Conservation (phyloP, 2,113 vertebrate genomes). For the Hydrolagus affinis region DNA sequence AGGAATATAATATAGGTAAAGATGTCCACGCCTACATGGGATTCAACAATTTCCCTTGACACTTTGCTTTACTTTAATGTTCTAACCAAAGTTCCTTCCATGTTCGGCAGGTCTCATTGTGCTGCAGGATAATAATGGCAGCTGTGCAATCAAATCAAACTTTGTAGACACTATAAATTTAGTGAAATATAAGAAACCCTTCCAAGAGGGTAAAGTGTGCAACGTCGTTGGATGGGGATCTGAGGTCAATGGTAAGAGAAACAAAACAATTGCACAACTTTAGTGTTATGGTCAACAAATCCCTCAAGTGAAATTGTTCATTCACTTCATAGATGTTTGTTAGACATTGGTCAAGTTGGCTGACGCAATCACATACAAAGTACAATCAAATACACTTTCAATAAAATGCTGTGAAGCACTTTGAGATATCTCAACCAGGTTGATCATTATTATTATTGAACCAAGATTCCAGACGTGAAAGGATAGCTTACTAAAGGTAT, state of each 20-base stretch:
- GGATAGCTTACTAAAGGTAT: too few species aligned
- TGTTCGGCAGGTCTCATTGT: slow-evolving; percentile 69
- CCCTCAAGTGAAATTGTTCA: too few species aligned
- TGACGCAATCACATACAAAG: too few species aligned
- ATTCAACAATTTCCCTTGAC: not conserved
- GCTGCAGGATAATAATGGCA: slow-evolving; percentile 71
- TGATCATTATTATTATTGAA: too few species aligned
- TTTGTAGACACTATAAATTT: slow-evolving; percentile 85
- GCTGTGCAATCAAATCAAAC: slow-evolving; percentile 66
- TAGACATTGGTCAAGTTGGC: too few species aligned
- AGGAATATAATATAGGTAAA: slow-evolving; percentile 80
- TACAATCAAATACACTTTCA: too few species aligned
- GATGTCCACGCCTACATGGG: not conserved
- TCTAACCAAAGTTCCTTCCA: not conserved
- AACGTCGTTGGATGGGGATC: slow-evolving; percentile 84
- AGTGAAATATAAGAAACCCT: slow-evolving; percentile 55
- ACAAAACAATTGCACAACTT: too few species aligned
- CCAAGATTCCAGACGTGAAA: too few species aligned
- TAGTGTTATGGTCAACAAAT: too few species aligned
- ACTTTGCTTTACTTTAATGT: not conserved
- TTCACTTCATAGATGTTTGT: too few species aligned
- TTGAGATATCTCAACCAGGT: not conserved
- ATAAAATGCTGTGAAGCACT: not conserved
- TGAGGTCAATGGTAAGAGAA: too few species aligned
- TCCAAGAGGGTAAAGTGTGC: slow-evolving; percentile 65